These are phyloP conservation scores for Drosophila kohkoa DNA, from an alignment of 1,140 invertebrate genomes.

Conservation along the genomic window DNA sequence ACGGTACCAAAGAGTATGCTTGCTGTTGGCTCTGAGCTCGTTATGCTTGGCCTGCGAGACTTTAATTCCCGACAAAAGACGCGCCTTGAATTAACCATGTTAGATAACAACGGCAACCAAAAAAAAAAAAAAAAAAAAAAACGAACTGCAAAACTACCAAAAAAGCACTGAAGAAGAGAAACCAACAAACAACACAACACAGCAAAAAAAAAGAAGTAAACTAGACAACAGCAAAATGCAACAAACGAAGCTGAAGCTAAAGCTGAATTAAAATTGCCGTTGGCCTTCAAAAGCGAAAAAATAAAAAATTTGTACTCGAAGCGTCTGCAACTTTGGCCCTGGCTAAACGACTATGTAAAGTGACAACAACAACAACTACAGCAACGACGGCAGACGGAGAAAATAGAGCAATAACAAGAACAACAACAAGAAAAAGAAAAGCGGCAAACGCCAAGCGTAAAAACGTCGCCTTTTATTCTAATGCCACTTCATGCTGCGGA, in stretches of 20 bases:
- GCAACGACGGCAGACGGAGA: conserved; percentile 2
- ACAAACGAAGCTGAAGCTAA: conserved; percentile 45
- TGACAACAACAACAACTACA: conserved; percentile 37
- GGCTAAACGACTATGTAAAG: conserved; percentile 67
- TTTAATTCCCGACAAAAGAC: conserved; percentile 68
- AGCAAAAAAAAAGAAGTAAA: conserved; percentile 32
- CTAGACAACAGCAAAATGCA: conserved; percentile 43
- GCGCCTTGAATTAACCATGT: conserved; percentile 81
- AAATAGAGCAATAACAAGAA: conserved; percentile 18
- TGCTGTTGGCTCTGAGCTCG: conserved; percentile 25
- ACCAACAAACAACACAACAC: conserved; percentile 1
- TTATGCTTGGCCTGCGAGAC: conserved; percentile 60
- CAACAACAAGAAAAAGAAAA: conserved; percentile 7
- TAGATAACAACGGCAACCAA: conserved; percentile 65
- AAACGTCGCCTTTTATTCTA: conserved; percentile 77
- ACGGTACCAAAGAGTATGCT: conserved; percentile 27
- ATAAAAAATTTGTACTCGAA: conserved; percentile 1
- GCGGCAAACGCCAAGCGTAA: conserved; percentile 48
- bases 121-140: neutral
- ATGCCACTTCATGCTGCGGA: conserved; percentile 66
- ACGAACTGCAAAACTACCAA: conserved; percentile 33
- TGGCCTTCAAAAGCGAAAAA: conserved; percentile 47
- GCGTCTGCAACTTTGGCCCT: conserved; percentile 66
- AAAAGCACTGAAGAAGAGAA: conserved; percentile 19
- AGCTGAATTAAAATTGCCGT: conserved; percentile 57